These are phyloP conservation scores for Pteronotus mesoamericanus DNA, from an alignment of 2,797 vertebrate species.

Conservation along the genomic window DNA sequence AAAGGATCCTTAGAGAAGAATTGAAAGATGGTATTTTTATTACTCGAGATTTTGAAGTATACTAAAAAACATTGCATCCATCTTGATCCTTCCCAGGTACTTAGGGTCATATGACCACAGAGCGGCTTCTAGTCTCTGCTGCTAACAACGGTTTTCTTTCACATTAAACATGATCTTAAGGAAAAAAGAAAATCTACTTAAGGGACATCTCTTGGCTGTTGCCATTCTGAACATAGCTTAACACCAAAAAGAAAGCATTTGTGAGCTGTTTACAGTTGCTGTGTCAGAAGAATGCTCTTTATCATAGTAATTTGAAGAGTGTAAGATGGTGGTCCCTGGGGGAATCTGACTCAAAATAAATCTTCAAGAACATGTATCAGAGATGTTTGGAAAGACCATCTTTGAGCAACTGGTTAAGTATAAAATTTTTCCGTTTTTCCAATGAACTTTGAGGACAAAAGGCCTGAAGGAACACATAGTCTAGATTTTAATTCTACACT, in stretches of 20 bases:
- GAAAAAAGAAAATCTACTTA: neutral
- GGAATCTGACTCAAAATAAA: neutral
- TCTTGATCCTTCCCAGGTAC: neutral
- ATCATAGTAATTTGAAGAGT: neutral
- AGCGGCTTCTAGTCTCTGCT: neutral
- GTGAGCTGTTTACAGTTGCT: neutral
- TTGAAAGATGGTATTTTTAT: slow-evolving; percentile 17
- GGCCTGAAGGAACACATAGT: neutral
- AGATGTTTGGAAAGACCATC: neutral
- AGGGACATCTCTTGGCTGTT: slow-evolving; percentile 18
- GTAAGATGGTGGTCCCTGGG: neutral
- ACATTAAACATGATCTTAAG: slow-evolving; percentile 23
- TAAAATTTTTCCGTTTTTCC: neutral
- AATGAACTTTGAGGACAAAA: slow-evolving; percentile 22
- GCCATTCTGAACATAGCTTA: neutral
- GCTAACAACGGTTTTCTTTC: slow-evolving; percentile 7
- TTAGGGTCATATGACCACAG: neutral
- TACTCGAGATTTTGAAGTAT: neutral
- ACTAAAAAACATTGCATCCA: neutral
- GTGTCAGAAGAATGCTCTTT: neutral
- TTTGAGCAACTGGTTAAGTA: neutral
- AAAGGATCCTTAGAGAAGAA: neutral
- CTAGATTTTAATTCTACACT: neutral
- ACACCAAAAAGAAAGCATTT: neutral
- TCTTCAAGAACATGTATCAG: neutral